Base-by-base conservation (phyloP, 1,140 invertebrate species). In the Drosophila miranda region DNA sequence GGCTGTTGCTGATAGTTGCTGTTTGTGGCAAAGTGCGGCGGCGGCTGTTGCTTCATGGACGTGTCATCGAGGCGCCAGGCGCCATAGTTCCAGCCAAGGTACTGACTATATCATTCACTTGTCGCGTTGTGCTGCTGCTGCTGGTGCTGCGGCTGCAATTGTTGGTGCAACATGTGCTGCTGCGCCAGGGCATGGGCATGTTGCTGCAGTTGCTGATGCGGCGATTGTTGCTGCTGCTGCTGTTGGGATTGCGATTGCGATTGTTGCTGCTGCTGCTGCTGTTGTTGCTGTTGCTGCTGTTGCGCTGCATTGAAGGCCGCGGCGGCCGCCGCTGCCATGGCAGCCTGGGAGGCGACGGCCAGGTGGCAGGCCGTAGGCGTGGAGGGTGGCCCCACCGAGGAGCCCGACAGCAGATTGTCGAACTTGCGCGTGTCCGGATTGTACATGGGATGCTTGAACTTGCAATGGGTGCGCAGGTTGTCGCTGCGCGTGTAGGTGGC, bases 401-500 rank as follows among this genome's bases (percentile, higher is more conserved):
- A 68, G 91, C 91, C 77, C 93, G 93, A 90, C 83, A 93, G 92
- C 68, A 93, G 91, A 77, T 93, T 92, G 92, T 95, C 95, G 92
- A 96, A 95, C 93, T 96, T 95, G 93, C 95, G 94, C 91, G 95
- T 95, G 92, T 96, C 95, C 67, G 94, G 94, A 92, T 94, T 95
- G 92, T 94, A 94, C 90, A 93, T 93, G 89, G 95, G 95, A 93
- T 96, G 95, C 93, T 96, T 96, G 93, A 95, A 96, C 93, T 96
- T 96, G 94, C 95, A 96, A 93, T 96, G 96, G 90, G 95, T 96
- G 90, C 95, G 95, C 92, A 96, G 93, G 92, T 96, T 96, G 93
- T 96, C 96, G 91, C 95, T 96, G 92, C 96, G 94, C 90, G 96
- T 96, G 93, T 96, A 96, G 78, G 95, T 96, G 90, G 95, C 95